These are phyloP conservation scores for Erinaceus europaeus DNA, from an alignment of 2,113 vertebrate species.

Conservation along the genomic window DNA sequence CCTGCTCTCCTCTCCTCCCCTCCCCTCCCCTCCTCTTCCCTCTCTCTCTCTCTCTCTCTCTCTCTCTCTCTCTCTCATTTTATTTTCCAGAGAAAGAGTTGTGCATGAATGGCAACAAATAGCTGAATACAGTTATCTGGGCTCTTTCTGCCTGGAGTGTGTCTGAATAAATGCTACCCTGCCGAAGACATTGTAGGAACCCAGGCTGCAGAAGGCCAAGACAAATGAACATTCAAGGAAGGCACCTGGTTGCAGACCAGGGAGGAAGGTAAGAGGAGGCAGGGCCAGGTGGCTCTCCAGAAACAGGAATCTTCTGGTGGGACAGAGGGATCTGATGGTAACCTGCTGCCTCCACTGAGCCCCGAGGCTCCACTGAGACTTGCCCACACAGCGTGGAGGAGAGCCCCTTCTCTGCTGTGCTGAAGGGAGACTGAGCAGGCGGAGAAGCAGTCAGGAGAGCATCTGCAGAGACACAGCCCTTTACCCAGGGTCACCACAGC, in stretches of 20 bases:
- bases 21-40: no score
- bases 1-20: no score
- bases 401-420: neutral
- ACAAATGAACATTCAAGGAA: neutral
- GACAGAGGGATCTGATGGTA: neutral
- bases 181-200: neutral
- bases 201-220: neutral
- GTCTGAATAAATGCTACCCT: neutral
- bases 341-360: neutral
- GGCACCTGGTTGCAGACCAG: no score
- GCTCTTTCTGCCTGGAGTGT: neutral
- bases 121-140: neutral
- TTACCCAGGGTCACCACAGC: neutral
- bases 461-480: neutral
- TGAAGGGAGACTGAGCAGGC: neutral
- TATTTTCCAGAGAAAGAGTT: conserved; percentile 16
- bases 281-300: neutral
- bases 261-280: no score
- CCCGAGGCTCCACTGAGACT: no score
- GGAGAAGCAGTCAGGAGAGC: neutral
- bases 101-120: conserved; percentile 43
- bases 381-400: no score
- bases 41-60: no score
- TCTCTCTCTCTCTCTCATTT: no score
- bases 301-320: no score